Evolutionary conservation across 2,888 invertebrate species (phyloP).

Genomic region (Orthosia cruda): DNA sequence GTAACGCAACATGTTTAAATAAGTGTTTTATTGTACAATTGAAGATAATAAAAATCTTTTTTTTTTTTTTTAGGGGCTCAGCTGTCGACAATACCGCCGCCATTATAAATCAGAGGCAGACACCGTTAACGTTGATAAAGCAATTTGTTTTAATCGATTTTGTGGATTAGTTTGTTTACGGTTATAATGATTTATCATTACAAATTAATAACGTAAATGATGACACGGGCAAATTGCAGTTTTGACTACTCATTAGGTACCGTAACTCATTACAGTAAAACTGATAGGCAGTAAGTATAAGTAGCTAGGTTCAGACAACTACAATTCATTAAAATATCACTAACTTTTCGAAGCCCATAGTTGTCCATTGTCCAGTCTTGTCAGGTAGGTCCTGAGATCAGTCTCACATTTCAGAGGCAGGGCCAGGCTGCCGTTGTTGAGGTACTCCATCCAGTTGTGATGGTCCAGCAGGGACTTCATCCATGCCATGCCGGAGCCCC

Average conservation of each 20-base stretch:
- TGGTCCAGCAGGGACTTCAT: conserved; percentile 93
- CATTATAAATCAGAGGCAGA: conserved; percentile 54
- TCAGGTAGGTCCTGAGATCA: conserved; percentile 91
- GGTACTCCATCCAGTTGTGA: conserved; percentile 89
- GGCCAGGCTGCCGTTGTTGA: conserved; percentile 87
- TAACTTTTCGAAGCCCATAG: conserved; percentile 96
- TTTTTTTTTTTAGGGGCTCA: too few relatives aligned
- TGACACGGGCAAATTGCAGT: not conserved
- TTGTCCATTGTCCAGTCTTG: conserved; percentile 93
- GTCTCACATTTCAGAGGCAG: conserved; percentile 88
- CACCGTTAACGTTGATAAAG: conserved; percentile 36
- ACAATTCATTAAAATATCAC: conserved; percentile 75
- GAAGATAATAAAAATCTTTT: too few relatives aligned
- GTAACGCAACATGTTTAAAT: too few relatives aligned
- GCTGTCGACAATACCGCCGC: conserved; percentile 57
- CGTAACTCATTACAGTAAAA: too few relatives aligned
- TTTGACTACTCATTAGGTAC: not conserved
- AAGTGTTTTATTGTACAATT: too few relatives aligned
- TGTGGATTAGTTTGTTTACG: not conserved
- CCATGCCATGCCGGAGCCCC: conserved; percentile 92
- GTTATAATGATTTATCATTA: not conserved
- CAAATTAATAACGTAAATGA: not conserved
- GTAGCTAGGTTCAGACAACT: too few relatives aligned
- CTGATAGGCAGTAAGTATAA: too few relatives aligned
- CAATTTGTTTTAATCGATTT: conserved; percentile 25